A percentile compares a stretch with the other conserved stretches of the same genome.
Evolutionary conservation across 2,797 vertebrate species (phyloP).

Genomic region (Channa striata): DNA sequence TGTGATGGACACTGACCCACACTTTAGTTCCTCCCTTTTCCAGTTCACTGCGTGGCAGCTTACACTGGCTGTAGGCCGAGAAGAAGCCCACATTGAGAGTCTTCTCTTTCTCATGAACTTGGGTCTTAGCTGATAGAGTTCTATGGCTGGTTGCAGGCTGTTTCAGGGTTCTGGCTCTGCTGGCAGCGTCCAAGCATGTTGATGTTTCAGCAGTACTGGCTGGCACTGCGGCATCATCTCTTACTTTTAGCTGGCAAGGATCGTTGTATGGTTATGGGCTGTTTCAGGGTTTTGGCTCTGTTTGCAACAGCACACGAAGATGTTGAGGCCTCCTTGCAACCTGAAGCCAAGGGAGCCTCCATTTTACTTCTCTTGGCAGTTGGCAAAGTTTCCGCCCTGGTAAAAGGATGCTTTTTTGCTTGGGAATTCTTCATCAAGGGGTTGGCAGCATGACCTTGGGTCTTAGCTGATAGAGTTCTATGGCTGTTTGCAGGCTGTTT

Average conservation of each 20-base stretch:
- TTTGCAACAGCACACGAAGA: slow-evolving; percentile 13
- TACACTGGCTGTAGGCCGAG: slow-evolving; percentile 85
- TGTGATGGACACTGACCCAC: slow-evolving; percentile 86
- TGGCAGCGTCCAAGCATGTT: too few species aligned
- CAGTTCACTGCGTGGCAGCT: slow-evolving; percentile 78
- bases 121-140: too few species aligned
- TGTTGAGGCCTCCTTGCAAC: background rate
- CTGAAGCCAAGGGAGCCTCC: slow-evolving; percentile 15
- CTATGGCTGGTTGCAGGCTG: too few species aligned
- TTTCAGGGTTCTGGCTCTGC: too few species aligned
- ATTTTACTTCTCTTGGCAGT: slow-evolving; percentile 65
- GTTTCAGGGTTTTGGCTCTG: slow-evolving; percentile 44
- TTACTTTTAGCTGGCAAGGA: slow-evolving; percentile 34
- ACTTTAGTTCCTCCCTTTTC: slow-evolving; percentile 82
- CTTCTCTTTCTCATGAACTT: too few species aligned
- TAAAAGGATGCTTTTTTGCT: slow-evolving; percentile 52
- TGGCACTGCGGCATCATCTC: too few species aligned
- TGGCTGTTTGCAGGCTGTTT: too few species aligned
- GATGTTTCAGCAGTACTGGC: too few species aligned
- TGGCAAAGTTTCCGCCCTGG: slow-evolving; percentile 43
- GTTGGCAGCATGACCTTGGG: too few species aligned
- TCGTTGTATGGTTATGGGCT: too few species aligned
- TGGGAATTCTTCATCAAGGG: slow-evolving; percentile 28
- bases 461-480: too few species aligned
- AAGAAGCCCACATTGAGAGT: slow-evolving; percentile 85